Evolutionary conservation across 1,140 invertebrate species (phyloP).

Genomic region (Nebria ingens): DNA sequence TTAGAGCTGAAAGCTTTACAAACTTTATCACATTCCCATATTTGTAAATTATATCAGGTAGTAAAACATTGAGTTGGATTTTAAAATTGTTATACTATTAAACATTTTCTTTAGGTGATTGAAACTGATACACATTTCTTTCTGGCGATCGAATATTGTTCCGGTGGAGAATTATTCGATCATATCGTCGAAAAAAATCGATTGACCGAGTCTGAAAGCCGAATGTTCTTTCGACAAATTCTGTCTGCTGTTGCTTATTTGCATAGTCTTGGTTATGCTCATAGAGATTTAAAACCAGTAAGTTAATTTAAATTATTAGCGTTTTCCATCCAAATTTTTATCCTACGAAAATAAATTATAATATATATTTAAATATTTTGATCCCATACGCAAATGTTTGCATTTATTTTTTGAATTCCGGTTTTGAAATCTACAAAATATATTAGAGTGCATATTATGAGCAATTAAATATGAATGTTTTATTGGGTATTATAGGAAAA

Average conservation of each 20-base stretch:
- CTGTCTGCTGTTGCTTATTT: slow-evolving; percentile 73
- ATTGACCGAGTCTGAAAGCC: slow-evolving; percentile 58
- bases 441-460: no score
- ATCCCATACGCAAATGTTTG: no score
- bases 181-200: slow-evolving; percentile 70
- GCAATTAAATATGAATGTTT: no score
- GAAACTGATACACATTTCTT: slow-evolving; percentile 74
- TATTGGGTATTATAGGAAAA: no score
- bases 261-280: slow-evolving; percentile 71
- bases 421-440: no score
- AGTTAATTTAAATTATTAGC: slow-evolving; percentile 71
- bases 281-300: slow-evolving; percentile 83
- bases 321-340: slow-evolving; percentile 57
- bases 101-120: slow-evolving; percentile 68
- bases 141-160: slow-evolving; percentile 77
- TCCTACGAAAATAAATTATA: neutral
- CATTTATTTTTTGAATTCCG: slow-evolving; percentile 68
- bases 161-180: slow-evolving; percentile 75
- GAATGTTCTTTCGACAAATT: slow-evolving; percentile 66
- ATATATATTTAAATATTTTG: no score
- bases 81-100: slow-evolving; percentile 65
- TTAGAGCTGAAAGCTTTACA: slow-evolving; percentile 75
- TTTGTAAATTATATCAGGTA: slow-evolving; percentile 76
- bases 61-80: slow-evolving; percentile 43
- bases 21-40: slow-evolving; percentile 66